Percentiles rank a stretch among this genome's conserved stretches.
Evolutionary conservation across 2,888 invertebrate genomes (phyloP).

Genomic region (Athalia circularis): DNA sequence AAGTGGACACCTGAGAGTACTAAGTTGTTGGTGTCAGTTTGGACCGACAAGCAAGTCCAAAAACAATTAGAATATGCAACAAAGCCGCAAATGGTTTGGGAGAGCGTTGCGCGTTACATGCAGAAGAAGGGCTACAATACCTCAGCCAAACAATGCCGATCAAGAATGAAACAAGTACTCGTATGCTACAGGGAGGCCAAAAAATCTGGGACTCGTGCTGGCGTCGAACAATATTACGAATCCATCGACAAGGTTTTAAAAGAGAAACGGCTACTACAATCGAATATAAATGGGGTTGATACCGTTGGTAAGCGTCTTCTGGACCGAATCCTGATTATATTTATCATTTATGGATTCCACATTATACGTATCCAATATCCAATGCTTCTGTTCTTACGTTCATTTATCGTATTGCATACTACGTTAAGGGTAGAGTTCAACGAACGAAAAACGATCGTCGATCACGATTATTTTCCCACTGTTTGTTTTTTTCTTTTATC

Average conservation of each 20-base stretch:
- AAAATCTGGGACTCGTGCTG: constrained; percentile 65
- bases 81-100: constrained; percentile 71
- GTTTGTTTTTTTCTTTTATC: too few species aligned
- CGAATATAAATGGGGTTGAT: constrained; percentile 64
- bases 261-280: constrained; percentile 57
- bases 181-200: constrained; percentile 72
- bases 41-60: constrained; percentile 72
- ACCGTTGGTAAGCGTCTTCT: constrained; percentile 66
- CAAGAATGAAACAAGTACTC: constrained; percentile 71
- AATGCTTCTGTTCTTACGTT: too few species aligned
- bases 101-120: constrained; percentile 70
- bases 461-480: too few species aligned
- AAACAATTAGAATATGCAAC: constrained; percentile 68
- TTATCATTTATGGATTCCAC: not conserved
- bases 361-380: too few species aligned
- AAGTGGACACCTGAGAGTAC: constrained; percentile 73
- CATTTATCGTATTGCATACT: too few species aligned
- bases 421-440: too few species aligned
- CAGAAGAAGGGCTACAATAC: constrained; percentile 71
- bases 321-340: not conserved
- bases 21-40: constrained; percentile 69
- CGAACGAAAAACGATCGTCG: too few species aligned
- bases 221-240: constrained; percentile 71
- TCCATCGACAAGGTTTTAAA: constrained; percentile 69
- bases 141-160: constrained; percentile 69